These are phyloP conservation scores for Ciconia stormi DNA, from an alignment of 2,113 vertebrate genomes.

Conservation along the genomic window DNA sequence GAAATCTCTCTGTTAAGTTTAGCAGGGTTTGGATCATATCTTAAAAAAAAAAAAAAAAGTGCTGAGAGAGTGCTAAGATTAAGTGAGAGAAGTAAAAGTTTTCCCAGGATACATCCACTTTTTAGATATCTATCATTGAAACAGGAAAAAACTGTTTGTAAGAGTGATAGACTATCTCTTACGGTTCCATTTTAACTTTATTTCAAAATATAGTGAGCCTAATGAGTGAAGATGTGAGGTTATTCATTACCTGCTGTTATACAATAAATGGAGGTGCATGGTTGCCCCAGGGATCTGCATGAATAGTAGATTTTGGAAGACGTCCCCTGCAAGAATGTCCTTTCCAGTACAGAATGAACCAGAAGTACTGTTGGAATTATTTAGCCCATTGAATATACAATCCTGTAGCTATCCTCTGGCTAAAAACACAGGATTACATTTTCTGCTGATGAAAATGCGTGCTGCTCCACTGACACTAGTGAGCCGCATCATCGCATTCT, in stretches of 20 bases:
- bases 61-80: background rate
- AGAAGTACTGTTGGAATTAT: background rate
- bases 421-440: background rate
- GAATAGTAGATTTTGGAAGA: background rate
- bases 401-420: background rate
- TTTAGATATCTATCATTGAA: background rate
- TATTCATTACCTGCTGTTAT: background rate
- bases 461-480: background rate
- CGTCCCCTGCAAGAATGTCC: background rate
- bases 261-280: background rate
- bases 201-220: background rate
- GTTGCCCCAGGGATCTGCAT: background rate
- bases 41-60: background rate
- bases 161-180: background rate
- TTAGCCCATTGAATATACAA: background rate
- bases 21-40: background rate
- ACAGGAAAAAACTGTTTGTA: background rate
- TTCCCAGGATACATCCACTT: background rate
- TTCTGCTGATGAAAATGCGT: background rate
- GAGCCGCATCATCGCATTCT: background rate
- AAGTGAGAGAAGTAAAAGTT: background rate
- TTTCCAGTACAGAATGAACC: background rate
- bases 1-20: background rate
- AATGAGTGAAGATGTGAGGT: background rate
- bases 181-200: background rate